Evolutionary conservation across 2,888 invertebrate species (phyloP).

Genomic region (Helobdella robusta): DNA sequence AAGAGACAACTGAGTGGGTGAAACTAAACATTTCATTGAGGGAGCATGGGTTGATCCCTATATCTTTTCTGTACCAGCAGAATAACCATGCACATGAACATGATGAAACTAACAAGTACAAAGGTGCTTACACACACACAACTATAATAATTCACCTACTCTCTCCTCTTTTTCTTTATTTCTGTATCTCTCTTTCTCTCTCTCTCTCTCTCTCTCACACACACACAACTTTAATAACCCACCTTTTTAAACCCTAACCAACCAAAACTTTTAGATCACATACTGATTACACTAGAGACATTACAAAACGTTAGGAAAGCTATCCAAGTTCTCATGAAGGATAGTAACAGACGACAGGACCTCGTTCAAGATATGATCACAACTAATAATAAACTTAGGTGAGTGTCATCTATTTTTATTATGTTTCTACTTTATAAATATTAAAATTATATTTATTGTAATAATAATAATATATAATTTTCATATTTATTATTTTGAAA

Average conservation of each 20-base stretch:
- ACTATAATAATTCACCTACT: not conserved
- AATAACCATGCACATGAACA: no score
- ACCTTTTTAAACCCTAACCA: not conserved
- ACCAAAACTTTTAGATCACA: not conserved
- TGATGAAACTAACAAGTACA: not conserved
- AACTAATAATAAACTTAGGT: constrained; percentile 43
- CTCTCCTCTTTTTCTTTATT: no score
- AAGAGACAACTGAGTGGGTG: no score
- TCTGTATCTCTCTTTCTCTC: no score
- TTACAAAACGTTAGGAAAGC: not conserved
- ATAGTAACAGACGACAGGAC: constrained; percentile 41
- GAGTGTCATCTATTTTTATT: not conserved
- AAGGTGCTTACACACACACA: not conserved
- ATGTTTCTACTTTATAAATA: not conserved
- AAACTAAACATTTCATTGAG: no score
- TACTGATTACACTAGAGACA: not conserved
- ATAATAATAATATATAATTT: not conserved
- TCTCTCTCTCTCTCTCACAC: no score
- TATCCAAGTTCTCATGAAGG: constrained; percentile 36
- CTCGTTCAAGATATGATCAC: constrained; percentile 42
- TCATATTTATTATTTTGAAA: not conserved
- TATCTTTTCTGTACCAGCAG: no score
- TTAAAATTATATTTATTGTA: not conserved
- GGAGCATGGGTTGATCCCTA: no score
- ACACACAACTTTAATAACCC: no score